phyloP scores from a whole-genome alignment of 2,888 invertebrate genomes.

The Incurvaria masculella region DNA sequence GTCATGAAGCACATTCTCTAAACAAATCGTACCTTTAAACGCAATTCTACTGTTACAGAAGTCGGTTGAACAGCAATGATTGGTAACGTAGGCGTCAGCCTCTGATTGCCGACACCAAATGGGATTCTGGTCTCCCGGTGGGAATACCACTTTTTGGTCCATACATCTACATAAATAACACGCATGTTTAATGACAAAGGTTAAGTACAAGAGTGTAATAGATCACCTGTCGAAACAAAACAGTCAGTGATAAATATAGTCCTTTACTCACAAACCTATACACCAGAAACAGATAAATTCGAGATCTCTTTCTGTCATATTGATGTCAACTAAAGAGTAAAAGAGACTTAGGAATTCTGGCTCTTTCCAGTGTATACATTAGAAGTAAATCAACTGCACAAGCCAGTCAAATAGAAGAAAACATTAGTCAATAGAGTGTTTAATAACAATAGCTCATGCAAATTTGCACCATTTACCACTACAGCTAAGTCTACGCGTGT shows the following conservation, averaged over 20 bases:
- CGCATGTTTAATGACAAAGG: background rate
- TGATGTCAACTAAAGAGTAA: too few species aligned
- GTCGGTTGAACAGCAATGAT: constrained; percentile 66
- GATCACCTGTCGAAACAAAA: background rate
- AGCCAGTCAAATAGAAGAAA: too few species aligned
- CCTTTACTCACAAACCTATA: too few species aligned
- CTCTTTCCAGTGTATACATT: too few species aligned
- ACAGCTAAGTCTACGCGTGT: background rate
- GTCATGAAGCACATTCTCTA: background rate
- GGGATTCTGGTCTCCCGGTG: constrained; percentile 54
- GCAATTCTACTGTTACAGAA: constrained; percentile 61
- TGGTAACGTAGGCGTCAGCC: constrained; percentile 30
- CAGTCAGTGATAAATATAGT: background rate
- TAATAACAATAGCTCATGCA: background rate
- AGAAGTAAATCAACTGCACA: too few species aligned
- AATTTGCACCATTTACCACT: background rate
- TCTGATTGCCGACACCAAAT: constrained; percentile 57
- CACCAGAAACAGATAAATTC: too few species aligned
- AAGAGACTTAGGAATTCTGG: too few species aligned
- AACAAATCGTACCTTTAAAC: constrained; percentile 38
- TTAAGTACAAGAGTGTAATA: background rate
- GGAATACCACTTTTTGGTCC: constrained; percentile 54
- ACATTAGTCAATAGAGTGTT: background rate
- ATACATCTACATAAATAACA: constrained; percentile 59
- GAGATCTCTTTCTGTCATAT: too few species aligned